Base-by-base conservation (phyloP, 2,113 vertebrate genomes). In the Grus americana region DNA sequence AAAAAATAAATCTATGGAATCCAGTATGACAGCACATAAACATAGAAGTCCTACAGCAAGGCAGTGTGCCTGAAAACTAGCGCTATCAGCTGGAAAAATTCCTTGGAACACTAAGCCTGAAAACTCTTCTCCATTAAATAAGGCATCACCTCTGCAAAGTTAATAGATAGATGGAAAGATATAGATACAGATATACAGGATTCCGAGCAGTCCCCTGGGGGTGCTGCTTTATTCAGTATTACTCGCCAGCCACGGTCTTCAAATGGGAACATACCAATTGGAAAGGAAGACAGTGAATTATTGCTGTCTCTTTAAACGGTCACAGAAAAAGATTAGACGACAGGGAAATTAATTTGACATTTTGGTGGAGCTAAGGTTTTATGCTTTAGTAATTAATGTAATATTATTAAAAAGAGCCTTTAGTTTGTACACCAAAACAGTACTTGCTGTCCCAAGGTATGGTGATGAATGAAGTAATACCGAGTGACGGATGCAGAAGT, bases 71-170 rank as follows among this genome's bases (percentile, higher is more conserved):
- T 87, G 74, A 38, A 91, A 91, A 91, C 61, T 46, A 24, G 76
- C 92, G 58, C 91, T 93, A 80, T 86, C 92, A 90, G 54, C 46
- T 83, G 58, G 78, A 55, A 94, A 89, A 54, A 93, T 38, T 57
- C 74, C 75, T 79, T 36, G 55, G 71, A 94, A 80, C 20, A 54
- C 38, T 55, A 59, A 83, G 90, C 49, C 92, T 76, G 46, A 85
- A 85, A 93, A 82, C 81, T 50, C 72, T 86, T 90, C 58, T 24
- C 89, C 32, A 30, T 82, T 87, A 82, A 93, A 73, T 74, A 73
- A 92, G 66, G 70, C 1, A 0, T 91, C 86, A 76, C 38, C 78
- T 44, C 86, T 85, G 54, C 5, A 38, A 57, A 73, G 61, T 65
- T 80, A 59, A 87, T 19, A 73, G 86, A 36, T 24, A 11, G 18